Conservation (phyloP, 2,113 vertebrate genomes). For the Pyxicephalus adspersus region DNA sequence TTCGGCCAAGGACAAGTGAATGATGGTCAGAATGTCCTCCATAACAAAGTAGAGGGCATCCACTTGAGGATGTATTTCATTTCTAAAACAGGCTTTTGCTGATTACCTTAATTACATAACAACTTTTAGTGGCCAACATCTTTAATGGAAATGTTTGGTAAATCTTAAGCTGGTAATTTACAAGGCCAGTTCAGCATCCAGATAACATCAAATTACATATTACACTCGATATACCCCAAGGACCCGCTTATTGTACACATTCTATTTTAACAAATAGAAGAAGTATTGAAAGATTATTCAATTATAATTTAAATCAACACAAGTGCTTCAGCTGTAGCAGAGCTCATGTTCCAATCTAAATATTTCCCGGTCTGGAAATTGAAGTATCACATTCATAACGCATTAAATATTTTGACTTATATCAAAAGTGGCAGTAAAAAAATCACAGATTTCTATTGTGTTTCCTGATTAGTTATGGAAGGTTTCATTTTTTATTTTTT, state of each 20-base stretch:
- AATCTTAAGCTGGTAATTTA: too few relatives aligned
- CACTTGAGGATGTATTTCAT: too few relatives aligned
- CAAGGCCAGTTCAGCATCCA: not conserved
- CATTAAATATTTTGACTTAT: slow-evolving; percentile 2
- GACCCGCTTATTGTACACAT: not conserved
- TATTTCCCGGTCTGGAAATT: slow-evolving; percentile 8
- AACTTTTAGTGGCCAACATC: too few relatives aligned
- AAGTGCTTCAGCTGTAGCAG: slow-evolving; percentile 26
- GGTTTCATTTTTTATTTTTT: not conserved
- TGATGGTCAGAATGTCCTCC: too few relatives aligned
- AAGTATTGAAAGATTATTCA: slow-evolving; percentile 17
- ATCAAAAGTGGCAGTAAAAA: slow-evolving; percentile 23
- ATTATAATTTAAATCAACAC: slow-evolving; percentile 37
- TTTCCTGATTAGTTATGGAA: not conserved
- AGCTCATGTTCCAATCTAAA: slow-evolving; percentile 30
- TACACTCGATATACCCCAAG: slow-evolving; percentile 22
- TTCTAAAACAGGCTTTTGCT: too few relatives aligned
- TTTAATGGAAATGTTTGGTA: not conserved
- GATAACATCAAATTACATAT: slow-evolving; percentile 45
- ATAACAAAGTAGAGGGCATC: too few relatives aligned
- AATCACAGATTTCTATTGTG: not conserved
- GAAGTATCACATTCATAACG: not conserved
- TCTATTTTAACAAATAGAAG: not conserved
- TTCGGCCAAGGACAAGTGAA: too few relatives aligned
- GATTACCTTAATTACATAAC: too few relatives aligned